Base-by-base conservation (phyloP, 2,113 vertebrate genomes). In the Tetrao urogallus region DNA sequence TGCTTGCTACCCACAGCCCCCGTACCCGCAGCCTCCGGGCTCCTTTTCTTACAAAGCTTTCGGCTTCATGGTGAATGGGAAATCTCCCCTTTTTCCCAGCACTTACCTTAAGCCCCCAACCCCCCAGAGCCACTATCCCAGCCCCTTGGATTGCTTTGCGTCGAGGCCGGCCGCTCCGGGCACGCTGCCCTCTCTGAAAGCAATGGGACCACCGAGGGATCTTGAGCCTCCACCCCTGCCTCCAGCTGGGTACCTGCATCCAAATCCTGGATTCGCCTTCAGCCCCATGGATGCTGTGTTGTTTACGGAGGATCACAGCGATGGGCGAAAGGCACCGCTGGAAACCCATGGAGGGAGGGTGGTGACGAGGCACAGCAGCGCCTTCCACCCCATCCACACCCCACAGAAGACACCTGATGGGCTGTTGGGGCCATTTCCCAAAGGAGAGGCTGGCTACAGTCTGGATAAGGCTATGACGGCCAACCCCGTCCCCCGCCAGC, bases 11-110 rank as follows among this genome's bases (percentile, higher is more conserved):
- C 95, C 83, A 3, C 96, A 89, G 24, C 58, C 89, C 87, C 91
- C 96, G 67, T 99, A 98, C 95, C 96, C 97, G 0, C 97, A 98
- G 32, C 87, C 38, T 8, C 36, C 38, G 7, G 61, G 61, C 61
- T 90, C 91, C 96, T 67, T 99, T 98, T 0, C 97, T 67, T 96
- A 96, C 76, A 98, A 94, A 74, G 82, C 28, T 11, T 38, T 93
- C 0, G 45, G 89, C 54, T 97, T 92, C 7, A 20, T 65, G 1
- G 92, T 74, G 7, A 61, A 80, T 2, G 78, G 89, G 13, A 95
- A 97, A 3, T 22, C 32, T 12, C 50, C 34, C n/a, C 38, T 77
- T 40, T 90, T 97, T 30, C 30, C 94, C 0, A 1, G 88, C n/a
- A 12, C 96, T 27, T 97, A 95, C 94, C 92, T 98, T 25, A 95